These are phyloP conservation scores for Forbesichthys agassizii DNA, from an alignment of 2,113 vertebrate species.

Conservation along the genomic window DNA sequence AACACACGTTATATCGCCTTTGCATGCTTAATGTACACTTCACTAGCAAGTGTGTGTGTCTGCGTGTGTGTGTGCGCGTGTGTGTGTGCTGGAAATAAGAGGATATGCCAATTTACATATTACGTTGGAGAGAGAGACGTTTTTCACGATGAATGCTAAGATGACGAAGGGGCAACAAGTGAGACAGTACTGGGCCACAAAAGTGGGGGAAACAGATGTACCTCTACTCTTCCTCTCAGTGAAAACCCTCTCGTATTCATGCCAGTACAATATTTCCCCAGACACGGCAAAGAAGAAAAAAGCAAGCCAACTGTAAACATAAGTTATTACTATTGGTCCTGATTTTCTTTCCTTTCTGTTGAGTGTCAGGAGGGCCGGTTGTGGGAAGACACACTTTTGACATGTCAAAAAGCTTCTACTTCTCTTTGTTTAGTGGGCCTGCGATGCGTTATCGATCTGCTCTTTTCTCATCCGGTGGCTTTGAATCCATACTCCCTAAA, in stretches of 20 bases:
- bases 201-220: too few relatives aligned
- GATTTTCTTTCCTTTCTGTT: conserved; percentile 27
- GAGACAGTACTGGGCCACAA: too few relatives aligned
- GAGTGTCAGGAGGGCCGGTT: conserved; percentile 3
- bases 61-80: too few relatives aligned
- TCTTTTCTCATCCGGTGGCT: conserved; percentile 53
- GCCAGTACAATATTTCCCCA: conserved; percentile 56
- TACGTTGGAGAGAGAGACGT: too few relatives aligned
- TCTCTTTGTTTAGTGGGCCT: conserved; percentile 36
- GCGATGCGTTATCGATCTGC: conserved; percentile 49
- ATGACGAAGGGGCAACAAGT: too few relatives aligned
- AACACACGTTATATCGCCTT: too few relatives aligned
- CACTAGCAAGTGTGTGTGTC: too few relatives aligned
- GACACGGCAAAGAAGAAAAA: conserved; percentile 22
- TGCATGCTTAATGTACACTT: too few relatives aligned
- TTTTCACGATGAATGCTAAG: too few relatives aligned
- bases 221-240: background rate
- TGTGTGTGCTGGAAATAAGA: too few relatives aligned
- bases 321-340: conserved; percentile 32
- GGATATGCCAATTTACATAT: too few relatives aligned
- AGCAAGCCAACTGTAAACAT: conserved; percentile 34
- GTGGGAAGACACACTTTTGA: conserved; percentile 36
- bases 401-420: conserved; percentile 20
- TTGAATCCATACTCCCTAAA: conserved; percentile 47
- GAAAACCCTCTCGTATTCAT: conserved; percentile 17